phyloP scores from a whole-genome alignment of 2,888 invertebrate genomes.

The Cryptocheilus praepositus region DNA sequence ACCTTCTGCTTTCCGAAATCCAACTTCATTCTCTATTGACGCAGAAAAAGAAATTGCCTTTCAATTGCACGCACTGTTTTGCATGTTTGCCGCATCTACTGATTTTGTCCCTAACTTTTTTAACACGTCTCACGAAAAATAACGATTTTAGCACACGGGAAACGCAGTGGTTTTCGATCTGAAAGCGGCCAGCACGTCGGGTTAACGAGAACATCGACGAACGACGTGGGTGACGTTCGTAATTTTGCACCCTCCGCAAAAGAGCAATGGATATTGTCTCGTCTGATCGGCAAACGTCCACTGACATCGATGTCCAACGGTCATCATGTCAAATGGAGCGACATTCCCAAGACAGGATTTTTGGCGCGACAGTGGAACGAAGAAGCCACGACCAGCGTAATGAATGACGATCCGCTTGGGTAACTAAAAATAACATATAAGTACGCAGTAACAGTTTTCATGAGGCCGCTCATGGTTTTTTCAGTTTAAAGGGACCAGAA shows the following conservation, averaged over 20 bases:
- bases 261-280: neutral
- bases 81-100: neutral
- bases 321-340: neutral
- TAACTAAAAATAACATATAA: too few species aligned
- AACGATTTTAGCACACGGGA: neutral
- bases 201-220: neutral
- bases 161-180: neutral
- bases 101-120: neutral
- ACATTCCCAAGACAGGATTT: neutral
- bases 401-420: neutral
- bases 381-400: neutral
- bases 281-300: neutral
- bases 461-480: too few species aligned
- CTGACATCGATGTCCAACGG: neutral
- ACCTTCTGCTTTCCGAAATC: too few species aligned
- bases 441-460: too few species aligned
- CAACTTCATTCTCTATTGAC: too few species aligned
- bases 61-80: too few species aligned
- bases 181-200: neutral
- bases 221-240: neutral
- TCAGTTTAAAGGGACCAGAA: too few species aligned
- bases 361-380: neutral
- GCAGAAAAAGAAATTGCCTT: too few species aligned
- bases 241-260: neutral
- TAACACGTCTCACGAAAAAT: neutral